These are phyloP conservation scores for Scytalopus superciliaris DNA, from an alignment of 2,113 vertebrate species.

Conservation along the genomic window DNA sequence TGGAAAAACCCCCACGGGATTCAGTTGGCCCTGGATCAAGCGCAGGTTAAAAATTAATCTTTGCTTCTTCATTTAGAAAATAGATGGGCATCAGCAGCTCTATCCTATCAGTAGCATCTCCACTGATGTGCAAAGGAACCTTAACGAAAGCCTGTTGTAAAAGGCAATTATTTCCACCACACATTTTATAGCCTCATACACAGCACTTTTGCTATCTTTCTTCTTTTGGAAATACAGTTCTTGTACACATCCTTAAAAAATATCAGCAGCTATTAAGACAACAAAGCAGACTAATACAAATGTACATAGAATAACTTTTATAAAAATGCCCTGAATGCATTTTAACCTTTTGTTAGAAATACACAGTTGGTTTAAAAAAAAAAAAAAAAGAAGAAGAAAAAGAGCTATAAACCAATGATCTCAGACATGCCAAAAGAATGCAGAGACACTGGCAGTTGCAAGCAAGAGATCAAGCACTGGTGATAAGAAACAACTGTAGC, in stretches of 20 bases:
- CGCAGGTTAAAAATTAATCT: not conserved
- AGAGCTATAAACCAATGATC: not conserved
- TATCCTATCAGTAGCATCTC: not conserved
- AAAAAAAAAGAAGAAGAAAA: not conserved
- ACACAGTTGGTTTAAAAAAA: not conserved
- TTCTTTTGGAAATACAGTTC: not conserved
- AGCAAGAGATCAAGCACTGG: conserved; percentile 6
- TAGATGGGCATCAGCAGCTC: not conserved
- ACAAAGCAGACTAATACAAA: conserved; percentile 7
- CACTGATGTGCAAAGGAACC: not conserved
- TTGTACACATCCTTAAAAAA: not conserved
- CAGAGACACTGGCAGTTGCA: not conserved
- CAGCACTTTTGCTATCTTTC: not conserved
- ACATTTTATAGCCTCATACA: not conserved
- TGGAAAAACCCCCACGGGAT: fast-evolving
- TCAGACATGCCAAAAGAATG: not conserved
- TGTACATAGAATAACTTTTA: not conserved
- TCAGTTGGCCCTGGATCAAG: not conserved
- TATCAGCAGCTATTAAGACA: conserved; percentile 7
- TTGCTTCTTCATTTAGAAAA: not conserved
- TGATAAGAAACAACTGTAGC: not conserved
- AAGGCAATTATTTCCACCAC: not conserved
- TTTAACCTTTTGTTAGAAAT: conserved; percentile 25
- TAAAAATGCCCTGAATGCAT: not conserved
- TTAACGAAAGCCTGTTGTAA: not conserved